Evolutionary conservation across 2,113 vertebrate genomes (phyloP), one percentile per base, ranked within the genome.

Genomic region (Chaenocephalus aceratus): DNA sequence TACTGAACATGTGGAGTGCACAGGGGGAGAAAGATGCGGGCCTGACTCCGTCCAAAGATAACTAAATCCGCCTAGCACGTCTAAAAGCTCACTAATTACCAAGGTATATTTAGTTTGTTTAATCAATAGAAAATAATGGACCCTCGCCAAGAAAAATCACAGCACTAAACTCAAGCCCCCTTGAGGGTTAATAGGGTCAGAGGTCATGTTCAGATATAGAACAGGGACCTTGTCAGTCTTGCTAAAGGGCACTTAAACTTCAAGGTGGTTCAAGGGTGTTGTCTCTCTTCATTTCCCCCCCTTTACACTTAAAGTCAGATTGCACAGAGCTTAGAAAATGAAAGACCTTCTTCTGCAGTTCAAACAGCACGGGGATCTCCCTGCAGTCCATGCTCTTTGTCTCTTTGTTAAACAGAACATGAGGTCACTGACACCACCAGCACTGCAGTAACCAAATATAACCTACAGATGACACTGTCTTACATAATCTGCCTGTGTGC

Each of bases 391-490:
- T 67, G 26, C 4, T 34, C 10, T 59, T 15, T 48, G 26, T 10
- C 15, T 52, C 49, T 53, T 51, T 57, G 56, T 67, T 53, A n/a
- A n/a, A 41, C 14, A 49, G 4, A 45, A 54, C 18, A 30, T 15
- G 15, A 57, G 0, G 56, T n/a, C 30, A n/a, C 21, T 53, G 62
- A 16, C 46, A 66, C 52, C 45, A 49, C 30, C 36, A 72, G 26
- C 14, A 30, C 12, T 36, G 83, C 70, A 89, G 68, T 89, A 57
- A 75, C 58, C 57, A 70, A 5, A 62, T n/a, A 7, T 4, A 10
- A 72, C 86, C 89, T 61, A 71, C 2, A 62, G 89, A 69, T 78
- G 85, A 30, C 86, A 79, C 85, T 86, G 58, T 75, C 71, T 65
- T 6, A 64, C 71, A 72, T 48, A 61, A 49, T 76, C 58, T 67